A percentile compares a stretch with the other conserved stretches of the same genome.
phyloP scores from a whole-genome alignment of 1,140 invertebrate species.

The Orchestia grillus region DNA sequence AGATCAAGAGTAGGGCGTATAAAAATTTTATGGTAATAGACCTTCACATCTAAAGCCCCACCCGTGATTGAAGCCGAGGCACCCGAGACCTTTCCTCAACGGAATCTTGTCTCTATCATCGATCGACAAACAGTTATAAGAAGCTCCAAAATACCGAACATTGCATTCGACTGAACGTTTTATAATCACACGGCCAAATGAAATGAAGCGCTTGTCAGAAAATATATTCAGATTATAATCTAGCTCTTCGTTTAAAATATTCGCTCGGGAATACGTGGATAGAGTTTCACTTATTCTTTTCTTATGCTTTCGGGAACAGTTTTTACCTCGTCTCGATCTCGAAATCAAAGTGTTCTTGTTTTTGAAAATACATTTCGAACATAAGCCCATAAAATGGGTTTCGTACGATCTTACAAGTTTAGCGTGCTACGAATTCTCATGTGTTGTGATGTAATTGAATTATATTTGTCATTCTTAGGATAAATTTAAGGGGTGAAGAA shows the following conservation, averaged over 20 bases:
- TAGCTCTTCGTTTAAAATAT: background rate
- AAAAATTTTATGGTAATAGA: background rate
- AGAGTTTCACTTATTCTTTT: no score
- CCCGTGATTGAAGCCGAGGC: background rate
- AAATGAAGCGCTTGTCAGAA: background rate
- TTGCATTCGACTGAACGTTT: background rate
- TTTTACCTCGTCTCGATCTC: no score
- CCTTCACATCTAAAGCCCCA: background rate
- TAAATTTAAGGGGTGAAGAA: no score
- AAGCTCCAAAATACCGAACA: background rate
- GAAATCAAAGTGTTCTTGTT: no score
- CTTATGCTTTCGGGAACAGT: no score
- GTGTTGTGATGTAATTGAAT: no score
- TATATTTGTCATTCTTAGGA: no score
- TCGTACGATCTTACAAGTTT: no score
- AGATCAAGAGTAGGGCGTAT: background rate
- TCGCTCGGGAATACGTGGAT: background rate
- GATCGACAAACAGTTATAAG: background rate
- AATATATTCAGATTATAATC: background rate
- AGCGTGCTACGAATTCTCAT: no score
- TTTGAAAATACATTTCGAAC: no score
- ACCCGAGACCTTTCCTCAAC: background rate
- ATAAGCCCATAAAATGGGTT: no score
- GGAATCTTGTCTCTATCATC: background rate
- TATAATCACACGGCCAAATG: background rate